Evolutionary conservation across 2,797 vertebrate genomes (phyloP).

Genomic region (Lacerta viridis): DNA sequence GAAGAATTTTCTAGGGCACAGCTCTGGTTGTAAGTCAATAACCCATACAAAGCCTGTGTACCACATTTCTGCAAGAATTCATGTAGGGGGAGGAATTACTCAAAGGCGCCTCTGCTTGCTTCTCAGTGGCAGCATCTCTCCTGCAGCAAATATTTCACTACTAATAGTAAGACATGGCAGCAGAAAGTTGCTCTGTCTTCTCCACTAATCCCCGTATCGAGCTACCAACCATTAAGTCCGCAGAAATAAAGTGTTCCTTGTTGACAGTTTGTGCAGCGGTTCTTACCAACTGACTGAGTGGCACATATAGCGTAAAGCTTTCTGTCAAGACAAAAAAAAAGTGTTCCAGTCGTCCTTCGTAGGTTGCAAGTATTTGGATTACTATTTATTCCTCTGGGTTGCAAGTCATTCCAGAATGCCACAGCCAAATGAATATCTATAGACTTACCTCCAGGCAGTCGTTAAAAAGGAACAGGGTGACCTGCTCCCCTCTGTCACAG

Average conservation of each 20-base stretch:
- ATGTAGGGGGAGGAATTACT: not conserved
- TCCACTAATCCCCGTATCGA: slow-evolving; percentile 8
- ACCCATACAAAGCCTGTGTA: not conserved
- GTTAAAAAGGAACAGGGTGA: slow-evolving; percentile 97
- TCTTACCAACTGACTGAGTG: slow-evolving; percentile 23
- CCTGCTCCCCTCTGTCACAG: slow-evolving; percentile 95
- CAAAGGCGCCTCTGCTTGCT: not conserved
- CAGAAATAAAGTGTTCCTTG: slow-evolving; percentile 16
- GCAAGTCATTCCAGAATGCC: slow-evolving; percentile 19
- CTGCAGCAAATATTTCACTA: not conserved
- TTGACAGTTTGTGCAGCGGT: slow-evolving; percentile 11
- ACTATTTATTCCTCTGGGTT: slow-evolving; percentile 28
- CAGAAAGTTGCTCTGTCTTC: slow-evolving; percentile 12
- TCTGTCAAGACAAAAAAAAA: slow-evolving; percentile 15
- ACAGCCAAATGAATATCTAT: not conserved
- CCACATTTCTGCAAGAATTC: not conserved
- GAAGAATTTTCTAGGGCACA: not conserved
- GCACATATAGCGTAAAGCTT: not conserved
- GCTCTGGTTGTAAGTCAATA: not conserved
- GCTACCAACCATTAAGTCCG: slow-evolving; percentile 29
- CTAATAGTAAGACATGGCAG: not conserved
- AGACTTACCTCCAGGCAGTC: slow-evolving; percentile 95
- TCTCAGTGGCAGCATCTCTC: not conserved
- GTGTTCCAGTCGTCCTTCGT: slow-evolving; percentile 20
- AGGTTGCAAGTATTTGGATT: slow-evolving; percentile 16